These are phyloP conservation scores for Mareca penelope DNA, from an alignment of 2,797 vertebrate species.

Conservation along the genomic window DNA sequence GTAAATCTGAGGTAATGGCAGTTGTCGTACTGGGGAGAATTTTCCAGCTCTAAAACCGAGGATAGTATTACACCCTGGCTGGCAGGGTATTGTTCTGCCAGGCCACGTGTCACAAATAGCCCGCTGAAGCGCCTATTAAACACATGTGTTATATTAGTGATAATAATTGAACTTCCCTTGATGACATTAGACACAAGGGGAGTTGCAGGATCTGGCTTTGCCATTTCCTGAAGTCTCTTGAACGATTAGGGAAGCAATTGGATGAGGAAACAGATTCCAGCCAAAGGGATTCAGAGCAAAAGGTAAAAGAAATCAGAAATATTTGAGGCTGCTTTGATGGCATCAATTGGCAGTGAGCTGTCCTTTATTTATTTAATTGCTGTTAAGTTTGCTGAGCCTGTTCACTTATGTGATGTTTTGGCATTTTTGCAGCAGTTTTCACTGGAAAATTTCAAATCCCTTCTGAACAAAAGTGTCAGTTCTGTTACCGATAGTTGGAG, in stretches of 20 bases:
- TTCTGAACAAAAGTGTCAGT: background rate
- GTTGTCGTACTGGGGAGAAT: background rate
- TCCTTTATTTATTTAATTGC: background rate
- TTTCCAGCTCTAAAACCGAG: background rate
- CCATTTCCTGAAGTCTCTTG: background rate
- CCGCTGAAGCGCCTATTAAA: background rate
- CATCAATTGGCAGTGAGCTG: fast-evolving
- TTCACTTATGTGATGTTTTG: fast-evolving
- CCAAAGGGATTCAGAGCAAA: background rate
- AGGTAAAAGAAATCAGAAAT: background rate
- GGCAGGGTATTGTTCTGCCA: slow-evolving; percentile 2
- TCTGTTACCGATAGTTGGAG: fast-evolving
- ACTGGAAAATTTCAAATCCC: background rate
- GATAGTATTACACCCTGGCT: background rate
- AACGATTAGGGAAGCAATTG: background rate
- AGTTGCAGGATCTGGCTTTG: background rate
- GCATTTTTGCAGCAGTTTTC: background rate
- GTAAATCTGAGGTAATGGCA: background rate
- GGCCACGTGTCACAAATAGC: background rate
- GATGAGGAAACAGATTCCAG: background rate
- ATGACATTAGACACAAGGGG: background rate
- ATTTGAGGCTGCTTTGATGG: background rate
- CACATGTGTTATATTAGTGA: background rate
- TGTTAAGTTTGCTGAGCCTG: background rate
- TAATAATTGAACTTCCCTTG: background rate